These are phyloP conservation scores for Paradisaea rubra DNA, from an alignment of 2,113 vertebrate genomes.

Conservation along the genomic window DNA sequence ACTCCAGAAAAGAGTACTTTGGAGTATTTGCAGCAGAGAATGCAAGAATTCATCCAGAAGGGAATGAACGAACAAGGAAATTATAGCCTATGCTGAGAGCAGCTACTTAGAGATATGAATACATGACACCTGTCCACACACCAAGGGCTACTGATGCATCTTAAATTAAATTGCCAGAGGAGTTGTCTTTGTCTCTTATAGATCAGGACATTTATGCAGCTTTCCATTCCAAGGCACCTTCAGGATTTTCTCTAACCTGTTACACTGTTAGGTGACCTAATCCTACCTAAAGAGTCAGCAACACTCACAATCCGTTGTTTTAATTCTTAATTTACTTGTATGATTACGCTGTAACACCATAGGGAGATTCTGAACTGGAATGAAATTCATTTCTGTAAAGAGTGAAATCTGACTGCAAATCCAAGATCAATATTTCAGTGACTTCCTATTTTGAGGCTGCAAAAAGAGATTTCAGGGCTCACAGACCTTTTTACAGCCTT, in stretches of 20 bases:
- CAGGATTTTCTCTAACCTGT: background rate
- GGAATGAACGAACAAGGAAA: background rate
- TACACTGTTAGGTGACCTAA: background rate
- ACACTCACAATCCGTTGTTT: background rate
- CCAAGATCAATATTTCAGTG: background rate
- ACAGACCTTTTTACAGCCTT: background rate
- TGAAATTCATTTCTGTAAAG: background rate
- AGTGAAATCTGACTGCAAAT: background rate
- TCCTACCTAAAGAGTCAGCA: background rate
- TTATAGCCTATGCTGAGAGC: background rate
- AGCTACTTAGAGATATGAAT: background rate
- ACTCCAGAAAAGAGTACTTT: background rate
- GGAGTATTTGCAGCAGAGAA: background rate
- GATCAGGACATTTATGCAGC: background rate
- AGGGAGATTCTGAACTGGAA: background rate
- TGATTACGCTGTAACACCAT: background rate
- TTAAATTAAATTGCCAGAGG: background rate
- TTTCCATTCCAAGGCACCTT: background rate
- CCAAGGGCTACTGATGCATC: background rate
- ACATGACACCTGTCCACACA: background rate
- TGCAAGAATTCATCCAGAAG: background rate
- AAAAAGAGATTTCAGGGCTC: background rate
- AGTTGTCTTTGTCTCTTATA: background rate
- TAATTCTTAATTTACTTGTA: background rate
- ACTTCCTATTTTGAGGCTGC: background rate